phyloP scores from a whole-genome alignment of 2,113 vertebrate species.

The Cinclus mexicanus region DNA sequence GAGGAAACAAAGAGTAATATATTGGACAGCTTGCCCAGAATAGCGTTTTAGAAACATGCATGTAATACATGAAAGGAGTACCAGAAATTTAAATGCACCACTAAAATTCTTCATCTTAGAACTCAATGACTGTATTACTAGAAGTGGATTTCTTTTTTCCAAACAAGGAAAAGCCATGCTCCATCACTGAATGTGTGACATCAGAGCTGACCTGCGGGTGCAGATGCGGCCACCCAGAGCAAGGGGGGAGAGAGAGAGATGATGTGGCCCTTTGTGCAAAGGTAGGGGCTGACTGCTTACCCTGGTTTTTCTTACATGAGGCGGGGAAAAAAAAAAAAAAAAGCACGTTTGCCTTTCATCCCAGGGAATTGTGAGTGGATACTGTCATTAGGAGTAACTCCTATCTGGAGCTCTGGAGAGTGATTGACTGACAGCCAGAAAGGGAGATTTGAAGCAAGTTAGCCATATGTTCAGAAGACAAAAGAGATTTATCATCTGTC shows the following conservation, averaged over 20 bases:
- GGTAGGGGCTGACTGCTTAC: background rate
- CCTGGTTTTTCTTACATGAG: background rate
- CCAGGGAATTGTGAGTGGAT: background rate
- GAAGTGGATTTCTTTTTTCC: background rate
- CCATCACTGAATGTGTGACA: background rate
- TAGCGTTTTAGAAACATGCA: background rate
- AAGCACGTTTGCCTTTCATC: background rate
- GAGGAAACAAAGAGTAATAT: background rate
- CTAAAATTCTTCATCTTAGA: background rate
- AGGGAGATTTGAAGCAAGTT: background rate
- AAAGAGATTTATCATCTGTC: conserved; percentile 20
- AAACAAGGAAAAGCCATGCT: background rate
- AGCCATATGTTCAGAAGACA: background rate
- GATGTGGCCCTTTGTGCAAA: background rate
- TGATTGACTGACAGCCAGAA: background rate
- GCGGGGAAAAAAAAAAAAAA: background rate
- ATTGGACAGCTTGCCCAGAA: background rate
- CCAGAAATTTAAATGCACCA: background rate
- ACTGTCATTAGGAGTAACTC: background rate
- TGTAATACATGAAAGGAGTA: background rate
- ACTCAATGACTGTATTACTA: background rate
- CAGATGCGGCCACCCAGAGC: background rate
- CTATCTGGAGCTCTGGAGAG: background rate
- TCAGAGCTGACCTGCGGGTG: rapidly evolving
- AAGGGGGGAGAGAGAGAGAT: background rate